A percentile compares a stretch with the other conserved stretches of the same genome.
phyloP scores from a whole-genome alignment of 2,888 invertebrate species.

The Sepiola atlantica region DNA sequence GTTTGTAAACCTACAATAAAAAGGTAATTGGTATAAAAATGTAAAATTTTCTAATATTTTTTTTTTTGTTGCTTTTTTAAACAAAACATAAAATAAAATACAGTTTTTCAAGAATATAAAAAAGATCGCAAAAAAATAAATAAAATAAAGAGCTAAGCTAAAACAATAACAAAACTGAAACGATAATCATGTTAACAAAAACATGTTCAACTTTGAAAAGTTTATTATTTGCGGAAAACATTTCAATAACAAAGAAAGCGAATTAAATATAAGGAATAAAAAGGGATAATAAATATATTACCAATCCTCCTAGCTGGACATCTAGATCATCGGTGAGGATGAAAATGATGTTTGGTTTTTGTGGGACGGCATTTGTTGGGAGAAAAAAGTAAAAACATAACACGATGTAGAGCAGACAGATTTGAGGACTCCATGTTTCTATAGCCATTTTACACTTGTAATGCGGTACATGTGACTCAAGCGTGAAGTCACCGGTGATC shows the following conservation, averaged over 20 bases:
- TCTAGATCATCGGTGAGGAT: slow-evolving; percentile 98
- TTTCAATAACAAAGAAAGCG: neutral
- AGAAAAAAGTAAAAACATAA: neutral
- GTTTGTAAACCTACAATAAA: too few relatives aligned
- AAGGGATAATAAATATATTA: slow-evolving; percentile 71
- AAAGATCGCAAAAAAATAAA: too few relatives aligned
- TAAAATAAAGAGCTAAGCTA: too few relatives aligned
- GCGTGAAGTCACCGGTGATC: neutral
- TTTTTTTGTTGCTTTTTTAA: too few relatives aligned
- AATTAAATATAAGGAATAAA: slow-evolving; percentile 35
- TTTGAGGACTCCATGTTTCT: neutral
- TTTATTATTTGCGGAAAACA: neutral
- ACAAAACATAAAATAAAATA: neutral
- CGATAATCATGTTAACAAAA: neutral
- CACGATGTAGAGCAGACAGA: neutral
- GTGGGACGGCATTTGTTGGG: neutral
- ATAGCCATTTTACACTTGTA: neutral
- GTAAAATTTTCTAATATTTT: too few relatives aligned
- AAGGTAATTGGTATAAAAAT: too few relatives aligned
- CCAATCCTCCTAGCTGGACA: slow-evolving; percentile 85
- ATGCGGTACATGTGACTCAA: neutral
- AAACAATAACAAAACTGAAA: too few relatives aligned
- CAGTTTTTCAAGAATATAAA: too few relatives aligned
- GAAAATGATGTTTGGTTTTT: slow-evolving; percentile 89
- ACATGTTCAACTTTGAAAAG: neutral